Conservation (phyloP, 1,140 invertebrate species). For the Zaprionus ghesquierei region DNA sequence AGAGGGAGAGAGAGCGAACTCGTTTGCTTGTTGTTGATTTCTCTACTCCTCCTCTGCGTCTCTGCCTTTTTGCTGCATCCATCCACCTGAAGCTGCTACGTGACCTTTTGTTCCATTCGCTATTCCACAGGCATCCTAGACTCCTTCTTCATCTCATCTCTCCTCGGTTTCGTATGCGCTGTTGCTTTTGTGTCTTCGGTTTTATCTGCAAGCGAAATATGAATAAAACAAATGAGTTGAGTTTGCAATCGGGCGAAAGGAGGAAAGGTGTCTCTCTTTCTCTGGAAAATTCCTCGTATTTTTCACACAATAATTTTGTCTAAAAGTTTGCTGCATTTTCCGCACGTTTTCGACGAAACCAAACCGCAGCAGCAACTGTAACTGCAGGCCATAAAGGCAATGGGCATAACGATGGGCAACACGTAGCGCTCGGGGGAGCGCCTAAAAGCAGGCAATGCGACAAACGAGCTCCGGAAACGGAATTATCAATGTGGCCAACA, state of each 20-base stretch:
- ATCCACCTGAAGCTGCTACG: neutral
- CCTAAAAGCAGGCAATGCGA: conserved; percentile 35
- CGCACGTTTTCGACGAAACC: conserved; percentile 22
- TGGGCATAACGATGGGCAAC: neutral
- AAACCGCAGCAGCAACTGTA: too few species aligned
- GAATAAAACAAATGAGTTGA: conserved; percentile 41
- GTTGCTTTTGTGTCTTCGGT: neutral
- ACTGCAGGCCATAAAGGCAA: conserved; percentile 17
- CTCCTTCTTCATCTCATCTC: too few species aligned
- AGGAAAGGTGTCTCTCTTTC: neutral
- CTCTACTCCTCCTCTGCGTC: neutral
- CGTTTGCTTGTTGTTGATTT: neutral
- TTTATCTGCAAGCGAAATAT: conserved; percentile 44
- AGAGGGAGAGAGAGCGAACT: neutral
- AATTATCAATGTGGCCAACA: conserved; percentile 43
- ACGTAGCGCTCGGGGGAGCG: neutral
- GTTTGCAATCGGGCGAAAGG: conserved; percentile 23
- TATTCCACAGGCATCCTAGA: neutral
- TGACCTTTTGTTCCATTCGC: conserved; percentile 27
- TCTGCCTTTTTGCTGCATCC: neutral
- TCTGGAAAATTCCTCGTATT: conserved; percentile 16
- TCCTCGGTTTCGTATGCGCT: neutral
- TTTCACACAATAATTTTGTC: neutral
- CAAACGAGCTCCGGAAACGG: conserved; percentile 53
- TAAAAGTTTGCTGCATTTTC: conserved; percentile 1